Base-by-base conservation (phyloP, 2,888 invertebrate species). In the Podotricha telesiphe region DNA sequence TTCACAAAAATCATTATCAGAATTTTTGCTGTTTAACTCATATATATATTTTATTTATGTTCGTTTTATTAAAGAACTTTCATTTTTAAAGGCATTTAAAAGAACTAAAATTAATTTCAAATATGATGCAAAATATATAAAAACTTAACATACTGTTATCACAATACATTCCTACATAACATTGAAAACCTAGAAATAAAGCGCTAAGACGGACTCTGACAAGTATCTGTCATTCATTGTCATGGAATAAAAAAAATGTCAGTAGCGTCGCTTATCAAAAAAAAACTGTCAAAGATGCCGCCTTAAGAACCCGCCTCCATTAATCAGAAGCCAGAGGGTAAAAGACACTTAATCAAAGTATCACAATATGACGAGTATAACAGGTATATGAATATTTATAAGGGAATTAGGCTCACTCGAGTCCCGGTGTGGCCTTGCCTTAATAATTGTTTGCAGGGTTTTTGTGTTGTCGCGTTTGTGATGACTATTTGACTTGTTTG, bases 291-390 rank as follows among this genome's bases (percentile, higher is more conserved):
- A 76, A 79, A 79, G 77, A 74, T 65, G 73, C 79, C 79, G 79
- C 74, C 76, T 56, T 74, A 78, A 82, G 80, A 81, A 80, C 79
- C 75, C 77, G 70, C 76, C 71, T 76, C 84, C 81, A 90, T 90
- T 88, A 85, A 87, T 89, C 86, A 87, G 82, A 72, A 74, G 76
- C 71, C 72, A 74, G 78, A 83, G 85, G 85, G 86, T 82, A 79
- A 82, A 72, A 80, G 86, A 85, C 85, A 87, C 88, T 91, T 91
- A 88, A 91, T 91, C 91, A 91, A 90, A 90, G 90, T 88, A 90
- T 90, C 90, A 89, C 89, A 86, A 88, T 88, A 87, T 86, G 83
- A 79, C 81, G 81, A 81, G 81, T 83, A 86, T 86, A 87, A 86
- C 84, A 85, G 80, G 75, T 74, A 76, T 82, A 90, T 91, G 91